Evolutionary conservation across 1,140 invertebrate species (phyloP).

Genomic region (Phocides pigmalion): DNA sequence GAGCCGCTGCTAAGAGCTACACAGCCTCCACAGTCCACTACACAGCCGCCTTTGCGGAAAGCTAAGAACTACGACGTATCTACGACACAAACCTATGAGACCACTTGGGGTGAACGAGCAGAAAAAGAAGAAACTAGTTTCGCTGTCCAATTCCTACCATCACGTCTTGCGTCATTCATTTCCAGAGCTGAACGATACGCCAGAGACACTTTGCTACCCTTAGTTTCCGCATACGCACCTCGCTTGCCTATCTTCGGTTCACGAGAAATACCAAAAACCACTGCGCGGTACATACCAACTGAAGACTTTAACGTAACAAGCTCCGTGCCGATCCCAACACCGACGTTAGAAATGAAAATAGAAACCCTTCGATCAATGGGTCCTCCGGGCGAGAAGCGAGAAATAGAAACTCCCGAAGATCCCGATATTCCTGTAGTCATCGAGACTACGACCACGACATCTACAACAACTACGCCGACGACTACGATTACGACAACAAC

Average conservation of each 20-base stretch:
- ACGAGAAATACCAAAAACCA: slow-evolving; percentile 63
- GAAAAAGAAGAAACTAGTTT: slow-evolving; percentile 80
- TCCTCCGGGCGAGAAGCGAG: slow-evolving; percentile 70
- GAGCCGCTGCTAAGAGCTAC: slow-evolving; percentile 86
- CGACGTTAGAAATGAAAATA: slow-evolving; percentile 80
- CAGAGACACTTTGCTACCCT: slow-evolving; percentile 88
- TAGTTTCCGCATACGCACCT: slow-evolving; percentile 91
- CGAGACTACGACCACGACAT: slow-evolving; percentile 61
- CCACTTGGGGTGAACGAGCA: slow-evolving; percentile 53
- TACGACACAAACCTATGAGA: slow-evolving; percentile 67
- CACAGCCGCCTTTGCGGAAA: slow-evolving; percentile 55
- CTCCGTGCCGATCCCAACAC: slow-evolving; percentile 69
- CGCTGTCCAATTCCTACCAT: slow-evolving; percentile 91
- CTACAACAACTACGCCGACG: slow-evolving; percentile 47
- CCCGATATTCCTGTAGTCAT: slow-evolving; percentile 65
- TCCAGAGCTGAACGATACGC: slow-evolving; percentile 92
- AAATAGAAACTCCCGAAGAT: slow-evolving; percentile 71
- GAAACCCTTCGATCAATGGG: slow-evolving; percentile 69
- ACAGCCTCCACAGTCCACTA: slow-evolving; percentile 55
- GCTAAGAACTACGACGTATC: slow-evolving; percentile 73
- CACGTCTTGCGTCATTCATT: slow-evolving; percentile 89
- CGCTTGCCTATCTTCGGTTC: slow-evolving; percentile 85
- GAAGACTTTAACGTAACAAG: slow-evolving; percentile 67
- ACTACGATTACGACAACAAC: slow-evolving; percentile 46
- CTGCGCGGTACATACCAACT: slow-evolving; percentile 75